Base-by-base conservation (phyloP, 2,888 invertebrate species). In the Drepanosiphum platanoidis region DNA sequence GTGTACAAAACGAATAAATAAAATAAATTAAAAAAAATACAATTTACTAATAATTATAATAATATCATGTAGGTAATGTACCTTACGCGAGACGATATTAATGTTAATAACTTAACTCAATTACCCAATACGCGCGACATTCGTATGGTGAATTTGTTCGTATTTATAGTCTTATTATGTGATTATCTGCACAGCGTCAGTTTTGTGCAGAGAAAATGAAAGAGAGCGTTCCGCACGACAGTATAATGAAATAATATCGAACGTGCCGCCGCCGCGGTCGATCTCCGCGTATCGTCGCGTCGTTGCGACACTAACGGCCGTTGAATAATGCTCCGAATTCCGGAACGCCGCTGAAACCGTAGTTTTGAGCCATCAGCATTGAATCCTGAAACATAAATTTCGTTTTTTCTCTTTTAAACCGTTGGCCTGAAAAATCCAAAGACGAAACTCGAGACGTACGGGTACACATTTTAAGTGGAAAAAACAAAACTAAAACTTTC, bases 291-390 rank as follows among this genome's bases (percentile, higher is more conserved):
- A n/a, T n/a, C n/a, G n/a, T n/a, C n/a, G n/a, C 22, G 7, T n/a
- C 22, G 8, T 66, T 30, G 30, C 8, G 9, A 27, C 30, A 71
- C 22, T 82, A 82, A 15, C 88, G 86, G 61, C 87, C 86, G 86
- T 88, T 88, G 52, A 88, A 87, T 86, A 88, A 88, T n/a, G 88
- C 87, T 32, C 88, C 88, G 66, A 87, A 88, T 83, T 88, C 88
- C 11, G 87, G 87, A 15, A 86, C 87, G 22, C 88, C 88, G 68
- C 87, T 88, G 87, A 87, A 88, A 3, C 88, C 88, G 82, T 88
- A 88, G 74, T 88, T 88, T 64, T 88, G 87, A 68, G 87, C 86
- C 36, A 88, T 87, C 78, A 88, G 58, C 18, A 86, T 64, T 39
- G 87, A 86, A 86, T 87, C 86, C 87, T 87, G 77, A 68, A 87